These are phyloP conservation scores for Distichodus sexfasciatus DNA, from an alignment of 2,797 vertebrate species.

Conservation along the genomic window DNA sequence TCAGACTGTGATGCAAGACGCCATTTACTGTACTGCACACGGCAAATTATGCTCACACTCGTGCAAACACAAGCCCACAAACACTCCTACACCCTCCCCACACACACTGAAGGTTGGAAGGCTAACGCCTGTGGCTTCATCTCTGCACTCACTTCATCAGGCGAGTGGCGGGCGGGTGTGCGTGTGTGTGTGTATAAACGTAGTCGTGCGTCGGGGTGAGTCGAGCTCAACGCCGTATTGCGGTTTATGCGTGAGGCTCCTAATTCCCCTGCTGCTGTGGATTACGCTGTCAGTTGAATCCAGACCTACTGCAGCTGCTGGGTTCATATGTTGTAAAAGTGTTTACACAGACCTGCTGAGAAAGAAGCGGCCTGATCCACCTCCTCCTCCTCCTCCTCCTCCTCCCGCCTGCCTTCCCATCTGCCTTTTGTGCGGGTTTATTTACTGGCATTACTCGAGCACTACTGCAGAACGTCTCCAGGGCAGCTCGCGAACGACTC, in stretches of 20 bases:
- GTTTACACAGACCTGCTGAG: conserved; percentile 12
- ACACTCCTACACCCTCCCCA: too few species aligned
- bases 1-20: background rate
- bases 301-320: conserved; percentile 10
- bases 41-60: background rate
- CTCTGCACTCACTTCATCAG: background rate
- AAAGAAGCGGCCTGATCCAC: background rate
- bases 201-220: background rate
- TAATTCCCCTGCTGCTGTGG: conserved; percentile 16
- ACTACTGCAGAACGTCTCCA: background rate
- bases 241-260: background rate
- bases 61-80: background rate
- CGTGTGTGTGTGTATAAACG: background rate
- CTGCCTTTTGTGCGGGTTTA: conserved; percentile 6
- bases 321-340: conserved; percentile 8
- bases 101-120: background rate
- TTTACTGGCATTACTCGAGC: conserved; percentile 12
- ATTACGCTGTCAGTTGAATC: conserved; percentile 23
- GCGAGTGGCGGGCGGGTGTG: background rate
- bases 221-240: background rate
- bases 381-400: background rate
- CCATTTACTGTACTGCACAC: background rate
- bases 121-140: background rate
- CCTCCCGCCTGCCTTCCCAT: background rate
- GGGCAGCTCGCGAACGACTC: conserved; percentile 24